A percentile compares a stretch with the other conserved stretches of the same genome.
phyloP scores from a whole-genome alignment of 2,888 invertebrate genomes.

The Rosalia funebris region DNA sequence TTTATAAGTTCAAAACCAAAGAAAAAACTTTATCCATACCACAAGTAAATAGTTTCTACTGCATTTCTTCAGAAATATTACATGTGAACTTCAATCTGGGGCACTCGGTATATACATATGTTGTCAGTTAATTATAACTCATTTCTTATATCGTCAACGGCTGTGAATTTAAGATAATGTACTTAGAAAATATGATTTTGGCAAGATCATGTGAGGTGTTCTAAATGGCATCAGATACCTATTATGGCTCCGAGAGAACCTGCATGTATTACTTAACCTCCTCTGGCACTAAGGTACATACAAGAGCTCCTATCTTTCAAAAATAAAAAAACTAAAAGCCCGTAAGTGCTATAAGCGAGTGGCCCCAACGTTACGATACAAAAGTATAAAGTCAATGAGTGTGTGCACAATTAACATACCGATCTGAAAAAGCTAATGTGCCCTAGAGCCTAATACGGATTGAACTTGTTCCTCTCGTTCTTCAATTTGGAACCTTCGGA shows the following conservation, averaged over 20 bases:
- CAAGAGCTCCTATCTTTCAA: not conserved
- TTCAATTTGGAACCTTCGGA: conserved; percentile 74
- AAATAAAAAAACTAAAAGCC: too few relatives aligned
- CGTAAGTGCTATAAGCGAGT: conserved; percentile 13
- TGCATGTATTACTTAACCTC: not conserved
- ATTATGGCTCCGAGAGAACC: not conserved
- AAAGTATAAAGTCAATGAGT: conserved; percentile 31
- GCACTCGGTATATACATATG: too few relatives aligned
- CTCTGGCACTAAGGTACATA: not conserved
- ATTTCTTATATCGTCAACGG: too few relatives aligned
- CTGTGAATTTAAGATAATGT: too few relatives aligned
- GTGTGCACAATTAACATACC: conserved; percentile 15
- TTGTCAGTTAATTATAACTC: too few relatives aligned
- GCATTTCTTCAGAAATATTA: too few relatives aligned
- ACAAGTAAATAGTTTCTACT: too few relatives aligned
- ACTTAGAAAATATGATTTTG: too few relatives aligned
- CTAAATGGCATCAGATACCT: not conserved
- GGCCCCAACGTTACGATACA: conserved; percentile 18
- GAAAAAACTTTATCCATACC: too few relatives aligned
- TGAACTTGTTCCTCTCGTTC: conserved; percentile 88
- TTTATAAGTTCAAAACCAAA: too few relatives aligned
- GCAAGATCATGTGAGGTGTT: not conserved
- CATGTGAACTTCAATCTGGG: too few relatives aligned
- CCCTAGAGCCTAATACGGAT: conserved; percentile 76
- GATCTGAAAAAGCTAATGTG: conserved; percentile 31